phyloP scores from a whole-genome alignment of 2,888 invertebrate genomes.

The Prenolepis imparis region DNA sequence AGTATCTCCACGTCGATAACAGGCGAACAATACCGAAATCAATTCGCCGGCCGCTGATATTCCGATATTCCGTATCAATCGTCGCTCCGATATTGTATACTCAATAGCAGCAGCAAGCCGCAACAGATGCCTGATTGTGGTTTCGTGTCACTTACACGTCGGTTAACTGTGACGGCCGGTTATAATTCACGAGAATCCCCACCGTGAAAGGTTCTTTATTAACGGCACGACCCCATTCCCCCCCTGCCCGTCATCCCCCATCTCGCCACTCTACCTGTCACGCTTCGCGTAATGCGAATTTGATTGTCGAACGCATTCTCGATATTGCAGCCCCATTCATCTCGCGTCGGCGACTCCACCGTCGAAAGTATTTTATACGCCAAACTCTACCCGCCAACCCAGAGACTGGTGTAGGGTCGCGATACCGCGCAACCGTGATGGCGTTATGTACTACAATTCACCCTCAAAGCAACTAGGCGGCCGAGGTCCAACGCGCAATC shows the following conservation, averaged over 20 bases:
- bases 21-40: slow-evolving; percentile 46
- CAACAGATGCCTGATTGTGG: slow-evolving; percentile 57
- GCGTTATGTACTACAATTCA: slow-evolving; percentile 47
- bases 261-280: slow-evolving; percentile 58
- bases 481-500: slow-evolving; percentile 29
- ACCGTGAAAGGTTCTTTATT: slow-evolving; percentile 54
- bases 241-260: slow-evolving; percentile 34
- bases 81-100: slow-evolving; percentile 48
- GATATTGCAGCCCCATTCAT: slow-evolving; percentile 59
- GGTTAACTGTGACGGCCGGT: slow-evolving; percentile 50
- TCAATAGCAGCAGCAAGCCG: slow-evolving; percentile 52
- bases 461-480: slow-evolving; percentile 38
- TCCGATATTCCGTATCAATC: slow-evolving; percentile 53
- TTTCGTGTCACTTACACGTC: slow-evolving; percentile 53
- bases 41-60: slow-evolving; percentile 43
- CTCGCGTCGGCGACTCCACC: slow-evolving; percentile 54
- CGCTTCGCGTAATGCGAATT: slow-evolving; percentile 58
- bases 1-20: slow-evolving; percentile 39
- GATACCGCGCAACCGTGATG: slow-evolving; percentile 37
- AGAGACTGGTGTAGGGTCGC: slow-evolving; percentile 22
- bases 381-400: slow-evolving; percentile 18
- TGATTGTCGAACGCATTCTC: slow-evolving; percentile 58
- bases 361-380: slow-evolving; percentile 51
- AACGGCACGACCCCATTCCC: slow-evolving; percentile 19
- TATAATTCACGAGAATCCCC: slow-evolving; percentile 57